A percentile compares a stretch with the other conserved stretches of the same genome.
phyloP scores from a whole-genome alignment of 53 echinoderm and acorn worm species.

The Holothuria scabra region DNA sequence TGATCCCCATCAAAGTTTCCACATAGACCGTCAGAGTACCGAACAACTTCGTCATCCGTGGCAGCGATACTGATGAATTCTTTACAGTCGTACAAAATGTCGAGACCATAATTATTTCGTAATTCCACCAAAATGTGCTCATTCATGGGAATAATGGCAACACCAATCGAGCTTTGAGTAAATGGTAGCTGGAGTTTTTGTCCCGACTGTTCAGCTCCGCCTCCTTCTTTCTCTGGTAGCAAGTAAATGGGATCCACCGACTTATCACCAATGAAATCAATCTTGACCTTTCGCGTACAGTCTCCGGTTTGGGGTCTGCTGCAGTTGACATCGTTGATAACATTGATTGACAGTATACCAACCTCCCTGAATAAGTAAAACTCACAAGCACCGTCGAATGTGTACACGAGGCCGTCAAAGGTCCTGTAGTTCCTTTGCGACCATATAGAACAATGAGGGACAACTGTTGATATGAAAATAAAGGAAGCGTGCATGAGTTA shows the following conservation, averaged over 20 bases:
- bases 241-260: conserved; percentile 17
- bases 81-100: conserved; percentile 13
- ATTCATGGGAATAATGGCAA: conserved; percentile 28
- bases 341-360: not conserved
- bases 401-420: conserved; percentile 12
- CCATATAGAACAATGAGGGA: conserved; percentile 29
- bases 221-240: conserved; percentile 8
- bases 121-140: conserved; percentile 22
- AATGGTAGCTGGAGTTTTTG: not conserved
- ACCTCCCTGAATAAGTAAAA: not conserved
- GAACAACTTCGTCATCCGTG: not conserved
- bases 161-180: not conserved
- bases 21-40: not conserved
- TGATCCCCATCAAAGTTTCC: conserved; percentile 3
- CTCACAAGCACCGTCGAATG: conserved; percentile 20
- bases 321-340: conserved; percentile 9
- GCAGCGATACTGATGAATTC: conserved; percentile 12
- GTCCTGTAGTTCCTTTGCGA: conserved; percentile 31
- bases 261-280: conserved; percentile 8
- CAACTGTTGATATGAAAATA: not conserved
- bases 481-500: too few relatives aligned
- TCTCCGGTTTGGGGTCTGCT: not conserved
- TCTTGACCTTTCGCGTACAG: conserved; percentile 16
- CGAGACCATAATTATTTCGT: conserved; percentile 5
- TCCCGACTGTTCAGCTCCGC: not conserved